These are phyloP conservation scores for Cyrtodaria siliqua DNA, from an alignment of 2,888 invertebrate genomes.

Conservation along the genomic window DNA sequence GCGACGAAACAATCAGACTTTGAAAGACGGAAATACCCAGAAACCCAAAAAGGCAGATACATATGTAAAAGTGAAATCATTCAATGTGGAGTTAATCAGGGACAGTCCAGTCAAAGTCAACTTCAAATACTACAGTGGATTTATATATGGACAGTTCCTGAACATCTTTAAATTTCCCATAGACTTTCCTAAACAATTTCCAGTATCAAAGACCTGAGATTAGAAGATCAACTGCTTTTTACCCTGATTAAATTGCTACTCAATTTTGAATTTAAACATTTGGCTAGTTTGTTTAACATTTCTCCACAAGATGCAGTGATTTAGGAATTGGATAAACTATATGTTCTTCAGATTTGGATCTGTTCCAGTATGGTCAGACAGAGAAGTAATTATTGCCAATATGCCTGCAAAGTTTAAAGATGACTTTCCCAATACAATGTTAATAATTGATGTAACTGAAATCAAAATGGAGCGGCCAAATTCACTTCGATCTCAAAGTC, in stretches of 20 bases:
- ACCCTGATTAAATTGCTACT: constrained; percentile 37
- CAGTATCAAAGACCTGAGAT: constrained; percentile 11
- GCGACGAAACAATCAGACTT: background rate
- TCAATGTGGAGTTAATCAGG: background rate
- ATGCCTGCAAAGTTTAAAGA: constrained; percentile 51
- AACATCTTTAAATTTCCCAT: constrained; percentile 41
- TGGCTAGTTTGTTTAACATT: constrained; percentile 35
- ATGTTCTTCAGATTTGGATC: constrained; percentile 57
- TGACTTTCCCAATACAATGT: constrained; percentile 53
- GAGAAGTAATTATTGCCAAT: constrained; percentile 32
- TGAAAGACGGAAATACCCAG: no score
- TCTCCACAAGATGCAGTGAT: constrained; percentile 40
- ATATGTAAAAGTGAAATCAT: no score
- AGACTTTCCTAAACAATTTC: constrained; percentile 8
- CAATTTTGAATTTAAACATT: constrained; percentile 44
- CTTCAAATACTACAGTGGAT: constrained; percentile 38
- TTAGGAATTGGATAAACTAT: constrained; percentile 46
- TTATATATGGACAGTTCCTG: constrained; percentile 27
- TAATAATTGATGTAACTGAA: constrained; percentile 62
- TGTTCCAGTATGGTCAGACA: constrained; percentile 46
- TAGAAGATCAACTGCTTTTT: constrained; percentile 44
- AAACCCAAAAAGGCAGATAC: constrained; percentile 6
- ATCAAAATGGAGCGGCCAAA: constrained; percentile 41
- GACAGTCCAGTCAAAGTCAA: constrained; percentile 4
- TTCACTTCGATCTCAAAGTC: constrained; percentile 44